A percentile compares a stretch with the other conserved stretches of the same genome.
phyloP scores from a whole-genome alignment of 2,113 vertebrate genomes.

The Osmerus eperlanus region DNA sequence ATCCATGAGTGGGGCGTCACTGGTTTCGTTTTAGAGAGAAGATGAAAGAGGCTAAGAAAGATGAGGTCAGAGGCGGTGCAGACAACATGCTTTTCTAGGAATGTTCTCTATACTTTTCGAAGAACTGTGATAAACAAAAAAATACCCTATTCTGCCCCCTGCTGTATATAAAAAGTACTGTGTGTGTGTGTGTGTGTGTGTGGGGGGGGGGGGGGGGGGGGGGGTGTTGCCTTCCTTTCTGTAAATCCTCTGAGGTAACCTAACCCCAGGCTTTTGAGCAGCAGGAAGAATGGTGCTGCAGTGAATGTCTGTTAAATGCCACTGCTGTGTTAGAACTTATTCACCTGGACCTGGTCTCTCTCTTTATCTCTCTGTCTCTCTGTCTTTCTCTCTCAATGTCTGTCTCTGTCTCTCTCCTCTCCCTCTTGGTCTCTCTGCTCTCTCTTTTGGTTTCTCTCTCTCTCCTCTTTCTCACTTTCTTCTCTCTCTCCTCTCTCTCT shows the following conservation, averaged over 20 bases:
- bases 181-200: constrained; percentile 1
- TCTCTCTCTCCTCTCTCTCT: background rate
- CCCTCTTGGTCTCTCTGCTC: too few species aligned
- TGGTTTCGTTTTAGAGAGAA: too few species aligned
- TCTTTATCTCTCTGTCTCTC: background rate
- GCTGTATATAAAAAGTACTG: constrained; percentile 20
- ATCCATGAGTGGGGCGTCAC: too few species aligned
- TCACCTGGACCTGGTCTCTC: constrained; percentile 46
- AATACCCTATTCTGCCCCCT: constrained; percentile 26
- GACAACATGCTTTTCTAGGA: too few species aligned
- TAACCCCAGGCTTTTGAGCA: constrained; percentile 61
- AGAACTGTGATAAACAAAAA: background rate
- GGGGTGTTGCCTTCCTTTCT: constrained; percentile 27
- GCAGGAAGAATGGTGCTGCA: constrained; percentile 57
- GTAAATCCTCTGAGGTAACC: constrained; percentile 62
- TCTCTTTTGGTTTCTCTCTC: background rate
- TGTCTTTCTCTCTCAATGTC: background rate
- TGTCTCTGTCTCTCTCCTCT: background rate
- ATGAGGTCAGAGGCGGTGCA: too few species aligned
- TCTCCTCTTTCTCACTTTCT: background rate
- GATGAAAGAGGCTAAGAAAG: too few species aligned
- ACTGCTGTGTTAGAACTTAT: constrained; percentile 62
- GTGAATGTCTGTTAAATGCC: constrained; percentile 68
- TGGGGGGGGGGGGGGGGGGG: background rate
- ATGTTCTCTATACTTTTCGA: background rate